Percentiles rank a stretch among this genome's conserved stretches.
Conservation (phyloP, 2,888 invertebrate species). For the Lypha dubia region DNA sequence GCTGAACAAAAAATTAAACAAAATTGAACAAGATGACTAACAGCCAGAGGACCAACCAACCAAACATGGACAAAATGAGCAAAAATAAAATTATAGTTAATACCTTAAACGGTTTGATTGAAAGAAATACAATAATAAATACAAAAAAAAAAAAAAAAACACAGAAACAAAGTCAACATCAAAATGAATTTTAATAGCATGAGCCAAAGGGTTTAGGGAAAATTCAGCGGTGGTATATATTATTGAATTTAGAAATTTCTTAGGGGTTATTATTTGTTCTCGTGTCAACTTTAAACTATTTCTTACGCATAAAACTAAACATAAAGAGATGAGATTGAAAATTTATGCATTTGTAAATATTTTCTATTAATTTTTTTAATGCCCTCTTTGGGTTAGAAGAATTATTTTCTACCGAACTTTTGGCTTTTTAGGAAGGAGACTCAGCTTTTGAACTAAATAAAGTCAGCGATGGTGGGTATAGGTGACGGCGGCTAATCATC, state of each 20-base stretch:
- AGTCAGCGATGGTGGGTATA: too few relatives aligned
- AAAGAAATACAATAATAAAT: too few relatives aligned
- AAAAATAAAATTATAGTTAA: slow-evolving; percentile 69
- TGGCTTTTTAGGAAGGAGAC: too few relatives aligned
- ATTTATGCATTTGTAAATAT: too few relatives aligned
- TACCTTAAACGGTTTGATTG: slow-evolving; percentile 68
- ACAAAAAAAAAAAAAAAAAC: too few relatives aligned
- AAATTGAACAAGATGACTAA: slow-evolving; percentile 61
- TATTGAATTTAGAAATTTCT: neutral
- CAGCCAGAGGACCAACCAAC: slow-evolving; percentile 40
- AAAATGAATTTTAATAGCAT: slow-evolving; percentile 67
- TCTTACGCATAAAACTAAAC: too few relatives aligned
- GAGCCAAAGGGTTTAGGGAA: slow-evolving; percentile 51
- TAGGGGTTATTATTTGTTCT: slow-evolving; percentile 4
- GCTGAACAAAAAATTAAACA: slow-evolving; percentile 13
- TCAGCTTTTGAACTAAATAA: too few relatives aligned
- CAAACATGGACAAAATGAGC: slow-evolving; percentile 44
- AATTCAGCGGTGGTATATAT: neutral
- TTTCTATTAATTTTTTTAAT: too few relatives aligned
- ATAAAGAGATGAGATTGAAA: too few relatives aligned
- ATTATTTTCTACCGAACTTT: too few relatives aligned
- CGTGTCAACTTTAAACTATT: neutral
- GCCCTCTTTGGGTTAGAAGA: too few relatives aligned
- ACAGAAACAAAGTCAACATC: slow-evolving; percentile 13
- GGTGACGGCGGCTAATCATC: too few relatives aligned